Percentiles rank a stretch among this genome's conserved stretches.
Evolutionary conservation across 2,797 vertebrate genomes (phyloP).

Genomic region (Tamandua tetradactyla): DNA sequence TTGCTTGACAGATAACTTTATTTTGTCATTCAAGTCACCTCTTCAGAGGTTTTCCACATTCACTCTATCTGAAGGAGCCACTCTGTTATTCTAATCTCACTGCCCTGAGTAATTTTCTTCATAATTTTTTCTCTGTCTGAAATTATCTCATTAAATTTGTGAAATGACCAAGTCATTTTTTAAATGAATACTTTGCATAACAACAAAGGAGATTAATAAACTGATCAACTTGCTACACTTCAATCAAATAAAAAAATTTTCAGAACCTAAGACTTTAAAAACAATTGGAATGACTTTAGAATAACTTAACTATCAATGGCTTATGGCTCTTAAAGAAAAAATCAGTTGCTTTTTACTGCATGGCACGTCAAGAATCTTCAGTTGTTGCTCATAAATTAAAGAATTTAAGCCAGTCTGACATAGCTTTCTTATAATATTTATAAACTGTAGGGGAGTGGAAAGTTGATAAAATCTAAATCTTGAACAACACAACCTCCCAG

Average conservation of each 20-base stretch:
- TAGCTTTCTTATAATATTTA: neutral
- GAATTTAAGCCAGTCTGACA: neutral
- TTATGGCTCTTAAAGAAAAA: neutral
- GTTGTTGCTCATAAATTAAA: neutral
- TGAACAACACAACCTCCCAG: neutral
- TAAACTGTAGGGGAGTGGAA: neutral
- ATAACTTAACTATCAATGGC: neutral
- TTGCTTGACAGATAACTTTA: neutral
- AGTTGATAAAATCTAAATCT: neutral
- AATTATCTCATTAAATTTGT: neutral
- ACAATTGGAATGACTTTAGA: neutral
- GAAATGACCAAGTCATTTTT: neutral
- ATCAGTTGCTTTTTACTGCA: neutral
- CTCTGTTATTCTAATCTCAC: neutral
- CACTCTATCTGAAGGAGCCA: neutral
- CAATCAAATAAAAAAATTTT: conserved; percentile 4
- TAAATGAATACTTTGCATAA: neutral
- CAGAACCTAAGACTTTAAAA: neutral
- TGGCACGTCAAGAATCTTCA: neutral
- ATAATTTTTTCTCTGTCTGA: neutral
- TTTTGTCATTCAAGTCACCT: neutral
- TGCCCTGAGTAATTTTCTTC: neutral
- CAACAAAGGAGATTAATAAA: neutral
- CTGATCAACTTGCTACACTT: neutral
- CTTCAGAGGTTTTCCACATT: neutral